phyloP scores from a whole-genome alignment of 1,140 invertebrate genomes.

The Plodia interpunctella region DNA sequence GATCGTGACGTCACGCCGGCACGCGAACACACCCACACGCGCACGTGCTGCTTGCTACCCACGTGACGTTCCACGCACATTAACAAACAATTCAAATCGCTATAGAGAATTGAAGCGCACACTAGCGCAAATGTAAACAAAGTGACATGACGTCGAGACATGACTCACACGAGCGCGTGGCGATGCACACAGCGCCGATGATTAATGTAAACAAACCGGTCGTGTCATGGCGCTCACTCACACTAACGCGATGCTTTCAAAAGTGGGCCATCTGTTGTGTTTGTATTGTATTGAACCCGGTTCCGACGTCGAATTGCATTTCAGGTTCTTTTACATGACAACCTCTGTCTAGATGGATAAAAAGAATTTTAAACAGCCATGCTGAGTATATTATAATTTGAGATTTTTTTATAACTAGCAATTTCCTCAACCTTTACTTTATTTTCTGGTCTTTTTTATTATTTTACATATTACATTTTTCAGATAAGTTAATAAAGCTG shows the following conservation, averaged over 20 bases:
- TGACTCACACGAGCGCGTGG: slow-evolving; percentile 51
- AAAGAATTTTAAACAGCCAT: slow-evolving; percentile 21
- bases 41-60: slow-evolving; percentile 32
- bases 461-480: too few relatives aligned
- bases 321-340: slow-evolving; percentile 5
- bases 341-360: slow-evolving; percentile 34
- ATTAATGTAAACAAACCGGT: slow-evolving; percentile 73
- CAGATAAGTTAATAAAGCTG: too few relatives aligned
- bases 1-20: slow-evolving; percentile 60
- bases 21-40: slow-evolving; percentile 64
- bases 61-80: slow-evolving; percentile 50
- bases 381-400: too few relatives aligned
- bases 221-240: slow-evolving; percentile 38
- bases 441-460: too few relatives aligned
- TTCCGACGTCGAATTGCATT: slow-evolving; percentile 3
- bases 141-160: slow-evolving; percentile 66
- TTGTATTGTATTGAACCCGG: slow-evolving; percentile 2
- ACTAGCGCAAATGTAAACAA: slow-evolving; percentile 57
- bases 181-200: slow-evolving; percentile 41
- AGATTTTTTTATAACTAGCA: too few relatives aligned
- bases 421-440: too few relatives aligned
- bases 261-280: slow-evolving; percentile 57
- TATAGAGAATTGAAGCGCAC: slow-evolving; percentile 28
- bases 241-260: slow-evolving; percentile 36
- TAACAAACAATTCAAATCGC: slow-evolving; percentile 20